Conservation (phyloP, 2,797 vertebrate species). For the Danionella dracula region DNA sequence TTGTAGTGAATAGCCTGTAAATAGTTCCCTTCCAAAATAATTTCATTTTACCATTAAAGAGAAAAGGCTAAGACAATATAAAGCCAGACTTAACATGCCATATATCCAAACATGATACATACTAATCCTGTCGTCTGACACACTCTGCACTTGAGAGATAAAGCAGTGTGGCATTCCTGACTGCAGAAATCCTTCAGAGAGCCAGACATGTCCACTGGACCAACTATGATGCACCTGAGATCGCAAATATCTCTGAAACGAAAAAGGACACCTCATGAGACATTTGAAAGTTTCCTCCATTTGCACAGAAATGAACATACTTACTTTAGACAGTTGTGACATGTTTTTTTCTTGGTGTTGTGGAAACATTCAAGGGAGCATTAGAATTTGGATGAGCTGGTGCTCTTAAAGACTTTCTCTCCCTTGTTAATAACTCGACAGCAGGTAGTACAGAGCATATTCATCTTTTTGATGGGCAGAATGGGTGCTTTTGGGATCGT, state of each 20-base stretch:
- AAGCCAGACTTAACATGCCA: no score
- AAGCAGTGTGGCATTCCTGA: slow-evolving; percentile 80
- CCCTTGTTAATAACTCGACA: slow-evolving; percentile 89
- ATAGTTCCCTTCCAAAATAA: no score
- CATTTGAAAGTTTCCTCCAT: no score
- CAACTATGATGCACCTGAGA: slow-evolving; percentile 83
- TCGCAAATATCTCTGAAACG: slow-evolving; percentile 78
- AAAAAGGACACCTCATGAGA: neutral
- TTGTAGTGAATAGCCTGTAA: no score
- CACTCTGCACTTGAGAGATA: slow-evolving; percentile 86
- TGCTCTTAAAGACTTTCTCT: slow-evolving; percentile 95
- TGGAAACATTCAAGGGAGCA: slow-evolving; percentile 92
- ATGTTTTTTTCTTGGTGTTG: slow-evolving; percentile 72
- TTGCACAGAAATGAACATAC: neutral
- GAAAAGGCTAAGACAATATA: no score
- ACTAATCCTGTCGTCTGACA: slow-evolving; percentile 85
- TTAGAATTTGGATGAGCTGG: slow-evolving; percentile 89
- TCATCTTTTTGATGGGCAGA: slow-evolving; percentile 40
- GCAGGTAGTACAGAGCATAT: slow-evolving; percentile 85
- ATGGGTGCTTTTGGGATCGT: neutral
- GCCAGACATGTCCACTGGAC: slow-evolving; percentile 80
- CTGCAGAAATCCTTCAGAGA: slow-evolving; percentile 89
- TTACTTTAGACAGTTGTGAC: slow-evolving; percentile 89
- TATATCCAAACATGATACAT: slow-evolving; percentile 48
- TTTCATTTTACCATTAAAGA: no score